A percentile compares a stretch with the other conserved stretches of the same genome.
Evolutionary conservation across 2,888 invertebrate genomes (phyloP).

Genomic region (Pachydiplax longipennis): DNA sequence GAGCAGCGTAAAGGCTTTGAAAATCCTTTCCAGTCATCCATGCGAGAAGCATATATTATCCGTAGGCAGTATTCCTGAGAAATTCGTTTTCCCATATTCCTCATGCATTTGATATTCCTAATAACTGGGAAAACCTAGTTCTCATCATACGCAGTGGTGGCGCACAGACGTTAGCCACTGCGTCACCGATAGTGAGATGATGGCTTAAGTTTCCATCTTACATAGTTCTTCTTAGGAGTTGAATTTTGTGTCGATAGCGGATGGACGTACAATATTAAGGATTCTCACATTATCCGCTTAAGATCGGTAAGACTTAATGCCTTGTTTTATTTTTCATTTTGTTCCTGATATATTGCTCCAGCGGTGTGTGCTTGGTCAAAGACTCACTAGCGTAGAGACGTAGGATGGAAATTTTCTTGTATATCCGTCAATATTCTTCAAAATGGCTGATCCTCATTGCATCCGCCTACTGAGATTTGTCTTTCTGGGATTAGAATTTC

Average conservation of each 20-base stretch:
- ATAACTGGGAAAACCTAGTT: not conserved
- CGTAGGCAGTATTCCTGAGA: too few species aligned
- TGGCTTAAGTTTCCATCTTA: not conserved
- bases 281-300: not conserved
- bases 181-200: not conserved
- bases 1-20: too few species aligned
- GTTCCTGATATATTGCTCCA: not conserved
- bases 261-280: not conserved
- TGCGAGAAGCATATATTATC: too few species aligned
- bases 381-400: too few species aligned
- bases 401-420: not conserved
- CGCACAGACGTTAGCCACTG: not conserved
- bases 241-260: conserved; percentile 32
- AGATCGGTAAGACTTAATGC: not conserved
- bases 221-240: not conserved
- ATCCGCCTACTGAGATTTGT: conserved; percentile 22
- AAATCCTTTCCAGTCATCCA: too few species aligned
- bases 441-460: conserved; percentile 27
- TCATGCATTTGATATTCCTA: too few species aligned
- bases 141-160: not conserved
- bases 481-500: too few species aligned
- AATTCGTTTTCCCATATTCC: too few species aligned
- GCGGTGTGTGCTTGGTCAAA: too few species aligned
- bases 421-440: conserved; percentile 28
- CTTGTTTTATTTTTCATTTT: not conserved